phyloP scores from a whole-genome alignment of 2,797 vertebrate genomes.

The Spondyliosoma cantharus region DNA sequence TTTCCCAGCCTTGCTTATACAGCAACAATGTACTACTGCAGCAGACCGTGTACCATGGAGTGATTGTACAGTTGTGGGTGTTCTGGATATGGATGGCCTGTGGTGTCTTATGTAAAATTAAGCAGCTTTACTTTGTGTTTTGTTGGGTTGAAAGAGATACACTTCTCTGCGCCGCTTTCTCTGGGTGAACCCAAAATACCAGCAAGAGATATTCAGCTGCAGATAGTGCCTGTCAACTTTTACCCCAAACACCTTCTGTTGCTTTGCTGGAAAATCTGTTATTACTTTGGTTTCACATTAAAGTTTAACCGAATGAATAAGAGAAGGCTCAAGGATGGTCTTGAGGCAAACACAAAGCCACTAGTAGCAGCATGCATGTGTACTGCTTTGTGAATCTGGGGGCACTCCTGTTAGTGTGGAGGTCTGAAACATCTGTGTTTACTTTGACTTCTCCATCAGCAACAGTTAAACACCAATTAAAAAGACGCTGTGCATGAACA shows the following conservation, averaged over 20 bases:
- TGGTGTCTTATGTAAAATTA: slow-evolving; percentile 66
- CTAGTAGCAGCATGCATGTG: neutral
- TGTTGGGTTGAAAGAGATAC: slow-evolving; percentile 63
- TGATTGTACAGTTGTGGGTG: slow-evolving; percentile 35
- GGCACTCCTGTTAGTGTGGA: slow-evolving; percentile 10
- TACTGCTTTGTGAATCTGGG: slow-evolving; percentile 4
- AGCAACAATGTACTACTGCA: slow-evolving; percentile 22
- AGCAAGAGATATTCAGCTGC: slow-evolving; percentile 50
- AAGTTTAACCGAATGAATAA: slow-evolving; percentile 24
- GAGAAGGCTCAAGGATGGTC: neutral
- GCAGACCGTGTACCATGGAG: slow-evolving; percentile 26
- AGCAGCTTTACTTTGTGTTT: slow-evolving; percentile 69
- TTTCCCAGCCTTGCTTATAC: slow-evolving; percentile 18
- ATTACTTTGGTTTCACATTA: slow-evolving; percentile 15
- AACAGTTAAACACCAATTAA: slow-evolving; percentile 39
- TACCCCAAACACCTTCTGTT: slow-evolving; percentile 29
- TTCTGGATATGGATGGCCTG: slow-evolving; percentile 53
- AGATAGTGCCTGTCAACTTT: slow-evolving; percentile 24
- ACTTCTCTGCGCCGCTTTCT: slow-evolving; percentile 42
- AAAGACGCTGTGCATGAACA: slow-evolving; percentile 20
- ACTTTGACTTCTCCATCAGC: slow-evolving; percentile 37
- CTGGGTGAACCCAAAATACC: slow-evolving; percentile 50
- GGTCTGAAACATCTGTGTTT: slow-evolving; percentile 24
- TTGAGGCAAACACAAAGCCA: slow-evolving; percentile 26
- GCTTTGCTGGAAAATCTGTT: slow-evolving; percentile 29